Percentiles rank a stretch among this genome's conserved stretches.
Evolutionary conservation across 2,888 invertebrate species (phyloP).

Genomic region (Atherix ibis): DNA sequence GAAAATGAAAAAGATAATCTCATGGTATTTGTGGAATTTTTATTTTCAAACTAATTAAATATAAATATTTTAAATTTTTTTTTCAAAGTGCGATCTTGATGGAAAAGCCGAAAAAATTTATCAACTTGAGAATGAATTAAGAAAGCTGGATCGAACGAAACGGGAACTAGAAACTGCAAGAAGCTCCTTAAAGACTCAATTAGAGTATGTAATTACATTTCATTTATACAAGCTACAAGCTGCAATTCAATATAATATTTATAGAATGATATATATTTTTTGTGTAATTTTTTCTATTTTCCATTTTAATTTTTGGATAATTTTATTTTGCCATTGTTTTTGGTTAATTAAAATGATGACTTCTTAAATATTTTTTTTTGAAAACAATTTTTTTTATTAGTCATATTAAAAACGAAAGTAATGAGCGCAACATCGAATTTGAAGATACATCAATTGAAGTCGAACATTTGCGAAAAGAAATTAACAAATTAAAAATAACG

Average conservation of each 20-base stretch:
- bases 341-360: too few relatives aligned
- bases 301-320: too few relatives aligned
- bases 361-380: too few relatives aligned
- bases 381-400: too few relatives aligned
- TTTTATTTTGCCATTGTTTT: too few relatives aligned
- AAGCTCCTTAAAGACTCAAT: conserved; percentile 40
- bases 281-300: too few relatives aligned
- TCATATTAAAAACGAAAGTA: conserved; percentile 19
- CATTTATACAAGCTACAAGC: too few relatives aligned
- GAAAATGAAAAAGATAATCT: conserved; percentile 58
- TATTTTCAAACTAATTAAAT: conserved; percentile 1
- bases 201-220: conserved; percentile 33
- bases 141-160: conserved; percentile 40
- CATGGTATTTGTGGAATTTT: conserved; percentile 27
- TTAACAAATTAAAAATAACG: conserved; percentile 23
- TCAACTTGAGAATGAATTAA: conserved; percentile 47
- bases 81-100: conserved; percentile 42
- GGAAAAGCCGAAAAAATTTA: conserved; percentile 54
- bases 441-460: conserved; percentile 26
- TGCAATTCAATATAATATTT: too few relatives aligned
- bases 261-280: too few relatives aligned
- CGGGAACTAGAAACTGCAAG: conserved; percentile 38
- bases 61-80: conserved; percentile 5
- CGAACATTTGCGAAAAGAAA: conserved; percentile 26
- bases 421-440: conserved; percentile 24